Conservation (phyloP, 2,113 vertebrate species). For the Eretmochelys imbricata region DNA sequence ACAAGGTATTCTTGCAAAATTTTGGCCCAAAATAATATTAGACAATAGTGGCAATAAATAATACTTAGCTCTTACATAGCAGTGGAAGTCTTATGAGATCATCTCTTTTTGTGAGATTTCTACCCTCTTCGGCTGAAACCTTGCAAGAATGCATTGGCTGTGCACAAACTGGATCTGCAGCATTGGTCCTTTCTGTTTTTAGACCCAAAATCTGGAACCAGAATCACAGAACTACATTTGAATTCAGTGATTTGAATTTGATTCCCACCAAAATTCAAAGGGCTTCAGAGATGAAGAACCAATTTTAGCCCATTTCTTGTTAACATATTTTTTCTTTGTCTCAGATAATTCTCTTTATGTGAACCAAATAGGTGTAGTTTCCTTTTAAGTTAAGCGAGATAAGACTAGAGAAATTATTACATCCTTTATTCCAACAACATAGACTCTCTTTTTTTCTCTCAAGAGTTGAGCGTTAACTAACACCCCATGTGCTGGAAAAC, state of each 20-base stretch:
- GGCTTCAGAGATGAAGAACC: background rate
- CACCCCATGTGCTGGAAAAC: slow-evolving; percentile 1
- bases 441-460: slow-evolving; percentile 7
- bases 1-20: background rate
- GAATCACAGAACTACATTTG: background rate
- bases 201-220: background rate
- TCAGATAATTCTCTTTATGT: slow-evolving; percentile 1
- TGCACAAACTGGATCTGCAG: background rate
- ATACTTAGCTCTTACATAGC: background rate
- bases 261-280: background rate
- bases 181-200: background rate
- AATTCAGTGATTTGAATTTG: background rate
- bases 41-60: background rate
- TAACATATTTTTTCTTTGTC: background rate
- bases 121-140: background rate
- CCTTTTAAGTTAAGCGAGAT: slow-evolving; percentile 24
- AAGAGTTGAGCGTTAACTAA: slow-evolving; percentile 39
- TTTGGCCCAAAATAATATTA: background rate
- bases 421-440: slow-evolving; percentile 15
- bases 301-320: background rate
- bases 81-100: background rate
- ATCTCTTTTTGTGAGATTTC: background rate
- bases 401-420: slow-evolving; percentile 22
- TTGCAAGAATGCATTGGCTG: background rate
- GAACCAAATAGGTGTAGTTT: slow-evolving; percentile 27